phyloP scores from a whole-genome alignment of 2,113 vertebrate genomes.

The Pseudolaguvia tuberculata region DNA sequence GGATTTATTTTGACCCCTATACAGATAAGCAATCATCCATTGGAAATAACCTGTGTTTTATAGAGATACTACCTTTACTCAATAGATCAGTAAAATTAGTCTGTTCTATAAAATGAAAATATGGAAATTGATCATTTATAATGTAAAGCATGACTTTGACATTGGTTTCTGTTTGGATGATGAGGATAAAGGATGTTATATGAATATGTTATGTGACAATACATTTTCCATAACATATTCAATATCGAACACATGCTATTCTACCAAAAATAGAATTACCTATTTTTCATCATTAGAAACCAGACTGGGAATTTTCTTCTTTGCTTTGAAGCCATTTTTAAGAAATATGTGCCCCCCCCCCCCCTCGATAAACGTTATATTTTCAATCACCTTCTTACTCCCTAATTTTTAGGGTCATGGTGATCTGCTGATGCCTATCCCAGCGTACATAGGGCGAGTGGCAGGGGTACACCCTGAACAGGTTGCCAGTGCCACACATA shows the following conservation, averaged over 20 bases:
- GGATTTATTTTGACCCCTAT: conserved; percentile 5
- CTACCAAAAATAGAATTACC: not conserved
- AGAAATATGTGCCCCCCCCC: not conserved
- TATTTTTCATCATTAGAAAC: not conserved
- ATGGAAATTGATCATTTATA: not conserved
- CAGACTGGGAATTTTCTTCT: not conserved
- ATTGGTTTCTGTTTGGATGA: not conserved
- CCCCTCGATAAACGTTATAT: too few species aligned
- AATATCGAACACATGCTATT: not conserved
- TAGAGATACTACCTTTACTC: not conserved
- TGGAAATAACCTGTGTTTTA: not conserved
- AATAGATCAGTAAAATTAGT: not conserved
- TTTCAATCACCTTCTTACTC: too few species aligned
- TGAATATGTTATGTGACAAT: conserved; percentile 21
- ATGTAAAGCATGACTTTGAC: conserved; percentile 6
- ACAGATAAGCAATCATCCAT: not conserved
- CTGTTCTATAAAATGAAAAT: not conserved
- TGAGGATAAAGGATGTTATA: too few species aligned
- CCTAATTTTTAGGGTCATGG: too few species aligned
- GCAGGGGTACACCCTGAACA: too few species aligned
- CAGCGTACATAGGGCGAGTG: too few species aligned
- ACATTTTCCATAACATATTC: not conserved
- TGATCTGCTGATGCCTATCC: too few species aligned
- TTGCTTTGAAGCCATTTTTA: not conserved
- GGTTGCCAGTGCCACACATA: too few species aligned